Evolutionary conservation across 1,140 invertebrate genomes (phyloP), one percentile per base, ranked within the genome.

Genomic region (Macrocentrus cingulum): DNA sequence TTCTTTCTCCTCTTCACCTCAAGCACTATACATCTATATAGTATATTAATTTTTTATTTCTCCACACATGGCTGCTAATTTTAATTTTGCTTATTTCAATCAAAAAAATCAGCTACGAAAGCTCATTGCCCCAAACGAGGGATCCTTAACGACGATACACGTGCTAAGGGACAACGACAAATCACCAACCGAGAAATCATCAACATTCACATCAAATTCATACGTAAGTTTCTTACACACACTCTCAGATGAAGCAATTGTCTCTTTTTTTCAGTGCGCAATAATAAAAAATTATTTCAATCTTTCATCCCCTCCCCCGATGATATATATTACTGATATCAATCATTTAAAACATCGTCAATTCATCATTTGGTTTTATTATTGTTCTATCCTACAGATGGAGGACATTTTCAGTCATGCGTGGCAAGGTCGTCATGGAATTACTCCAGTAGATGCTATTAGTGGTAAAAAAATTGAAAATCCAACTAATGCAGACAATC

Each of bases 351-450:
- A 7, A 34, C 29, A 7, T 34, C 11, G 6, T 34, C 11, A 34
- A 34, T n/a, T 34, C 29, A 34, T 34, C 29, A 34, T 34, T 34
- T 34, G 6, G 29, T 7, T 13, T 20, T 53, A 19, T 63, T 8
- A 36, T 36, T 37, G n/a, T 11, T 36, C 7, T 51, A 6, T 37
- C 5, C 37, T 18, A 53, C 71, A 94, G 92, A 90, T 95, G 89
- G 92, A 95, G 76, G 91, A 91, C 73, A 91, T 95, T 70, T 94
- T 95, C 71, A 93, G 91, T 71, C 88, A 89, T 70, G 91, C 91
- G 23, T 92, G 91, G 89, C 87, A 87, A 67, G 91, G 89, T 59
- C 90, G 92, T 64, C 84, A 88, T 37, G 90, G 89, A 87, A 5
- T 74, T 77, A 13, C 68, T 65, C 11, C 79, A 80, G 53, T 76